Conservation (phyloP, 2,888 invertebrate species). For the Watsonalla cultraria region DNA sequence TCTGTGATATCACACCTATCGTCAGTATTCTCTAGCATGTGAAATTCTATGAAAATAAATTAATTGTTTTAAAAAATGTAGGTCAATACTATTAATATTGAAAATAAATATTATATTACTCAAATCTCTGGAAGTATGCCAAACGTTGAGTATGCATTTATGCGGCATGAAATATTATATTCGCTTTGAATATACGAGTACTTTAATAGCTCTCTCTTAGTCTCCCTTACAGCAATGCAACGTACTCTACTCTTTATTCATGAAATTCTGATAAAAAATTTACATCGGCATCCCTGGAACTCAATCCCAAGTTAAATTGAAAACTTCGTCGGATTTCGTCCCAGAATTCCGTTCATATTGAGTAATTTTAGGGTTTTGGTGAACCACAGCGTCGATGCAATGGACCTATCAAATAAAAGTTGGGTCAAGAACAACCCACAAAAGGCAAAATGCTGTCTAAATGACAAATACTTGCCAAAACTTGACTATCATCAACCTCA, state of each 20-base stretch:
- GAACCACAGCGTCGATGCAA: neutral
- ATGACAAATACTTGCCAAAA: no score
- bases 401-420: neutral
- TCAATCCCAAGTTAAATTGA: conserved; percentile 40
- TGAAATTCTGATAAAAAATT: conserved; percentile 27
- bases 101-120: no score
- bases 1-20: no score
- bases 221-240: conserved; percentile 10
- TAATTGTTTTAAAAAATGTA: no score
- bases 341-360: conserved; percentile 26
- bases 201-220: conserved; percentile 10
- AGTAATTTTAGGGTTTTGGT: conserved; percentile 3
- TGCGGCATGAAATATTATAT: neutral
- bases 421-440: neutral
- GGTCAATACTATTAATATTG: no score
- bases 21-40: no score
- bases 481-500: no score
- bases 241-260: conserved; percentile 18
- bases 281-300: conserved; percentile 26
- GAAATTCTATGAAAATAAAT: no score
- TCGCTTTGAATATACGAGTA: neutral
- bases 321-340: conserved; percentile 31
- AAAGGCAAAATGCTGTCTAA: no score
- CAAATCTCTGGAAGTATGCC: no score
- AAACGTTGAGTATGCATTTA: no score